Evolutionary conservation across 2,888 invertebrate genomes (phyloP), one percentile per base, ranked within the genome.

Genomic region (Lycophotia porphyrea): DNA sequence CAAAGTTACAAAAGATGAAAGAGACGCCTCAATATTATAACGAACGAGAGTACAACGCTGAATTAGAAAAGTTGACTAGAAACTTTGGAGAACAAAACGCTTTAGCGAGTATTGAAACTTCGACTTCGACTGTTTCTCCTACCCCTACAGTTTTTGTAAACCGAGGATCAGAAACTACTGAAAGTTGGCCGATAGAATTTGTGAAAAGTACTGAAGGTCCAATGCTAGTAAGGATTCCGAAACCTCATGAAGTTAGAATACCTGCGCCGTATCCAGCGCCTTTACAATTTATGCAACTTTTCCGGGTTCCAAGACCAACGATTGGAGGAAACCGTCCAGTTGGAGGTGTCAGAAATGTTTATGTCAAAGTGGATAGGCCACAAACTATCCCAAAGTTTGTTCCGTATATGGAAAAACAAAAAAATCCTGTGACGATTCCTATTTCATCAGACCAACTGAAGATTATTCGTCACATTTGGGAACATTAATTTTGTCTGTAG

Each of bases 381-480:
- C 90, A 90, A 61, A 79, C 84, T 64, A 85, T 89, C n/a, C 87
- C 91, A 47, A 91, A 90, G 31, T 76, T 82, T 31, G 79, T 87
- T 73, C 90, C 92, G 47, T 82, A 89, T n/a, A 87, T 90, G 67
- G 71, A 90, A 11, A 91, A 88, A 34, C 91, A 90, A 60, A 89
- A 91, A 52, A 74, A 87, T 31, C 90, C 91, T 5, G 84, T 86
- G 5, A 87, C 90, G 60, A 71, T 89, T 65, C 90, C 90, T 9
- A 77, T 87, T 24, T 86, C 87, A 39, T 85, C 89, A 8, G 90
- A 93, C 27, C 92, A 90, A 76, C 74, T 91, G 49, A 90, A 91
- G 31, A 89, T 93, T 65, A 80, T 93, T 36, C 90, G 92, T 73
- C 94, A 93, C 68, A 82, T 92, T 66, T 94, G 94, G 94, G 90